phyloP scores from a whole-genome alignment of 2,888 invertebrate species.

The Antheraea yamamai region DNA sequence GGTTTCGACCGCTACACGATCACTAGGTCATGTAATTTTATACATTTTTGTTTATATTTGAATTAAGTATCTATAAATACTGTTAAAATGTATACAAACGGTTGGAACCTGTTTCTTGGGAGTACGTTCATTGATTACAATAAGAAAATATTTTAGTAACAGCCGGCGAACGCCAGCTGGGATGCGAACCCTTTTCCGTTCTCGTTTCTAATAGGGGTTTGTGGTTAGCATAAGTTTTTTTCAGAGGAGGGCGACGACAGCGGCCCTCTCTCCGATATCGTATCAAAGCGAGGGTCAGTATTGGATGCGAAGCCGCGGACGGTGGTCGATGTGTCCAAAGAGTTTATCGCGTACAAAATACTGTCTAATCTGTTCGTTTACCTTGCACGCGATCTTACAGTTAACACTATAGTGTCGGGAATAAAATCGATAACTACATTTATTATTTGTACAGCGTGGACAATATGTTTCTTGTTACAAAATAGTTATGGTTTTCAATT shows the following conservation, averaged over 20 bases:
- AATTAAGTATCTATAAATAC: no score
- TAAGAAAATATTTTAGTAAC: conserved; percentile 9
- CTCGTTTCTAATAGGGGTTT: conserved; percentile 31
- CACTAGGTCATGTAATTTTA: no score
- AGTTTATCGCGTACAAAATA: conserved; percentile 7
- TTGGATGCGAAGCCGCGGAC: conserved; percentile 52
- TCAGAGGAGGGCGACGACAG: conserved; percentile 43
- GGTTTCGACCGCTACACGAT: no score
- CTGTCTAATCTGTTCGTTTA: not conserved
- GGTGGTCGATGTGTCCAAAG: conserved; percentile 47
- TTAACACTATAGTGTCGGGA: conserved; percentile 22
- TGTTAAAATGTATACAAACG: not conserved
- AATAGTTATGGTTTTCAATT: conserved; percentile 26
- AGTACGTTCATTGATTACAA: not conserved
- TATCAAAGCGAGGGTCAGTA: conserved; percentile 51
- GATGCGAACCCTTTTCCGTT: conserved; percentile 48
- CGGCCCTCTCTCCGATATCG: conserved; percentile 42
- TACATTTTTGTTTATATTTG: no score
- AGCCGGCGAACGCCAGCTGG: conserved; percentile 30
- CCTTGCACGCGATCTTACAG: conserved; percentile 30
- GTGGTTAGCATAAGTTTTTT: conserved; percentile 52
- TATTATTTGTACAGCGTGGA: not conserved
- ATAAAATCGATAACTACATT: not conserved
- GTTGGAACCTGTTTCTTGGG: not conserved
- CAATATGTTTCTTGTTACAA: not conserved